Evolutionary conservation across 2,888 invertebrate species (phyloP), one percentile per base, ranked within the genome.

Genomic region (Drosophila setosimentum): DNA sequence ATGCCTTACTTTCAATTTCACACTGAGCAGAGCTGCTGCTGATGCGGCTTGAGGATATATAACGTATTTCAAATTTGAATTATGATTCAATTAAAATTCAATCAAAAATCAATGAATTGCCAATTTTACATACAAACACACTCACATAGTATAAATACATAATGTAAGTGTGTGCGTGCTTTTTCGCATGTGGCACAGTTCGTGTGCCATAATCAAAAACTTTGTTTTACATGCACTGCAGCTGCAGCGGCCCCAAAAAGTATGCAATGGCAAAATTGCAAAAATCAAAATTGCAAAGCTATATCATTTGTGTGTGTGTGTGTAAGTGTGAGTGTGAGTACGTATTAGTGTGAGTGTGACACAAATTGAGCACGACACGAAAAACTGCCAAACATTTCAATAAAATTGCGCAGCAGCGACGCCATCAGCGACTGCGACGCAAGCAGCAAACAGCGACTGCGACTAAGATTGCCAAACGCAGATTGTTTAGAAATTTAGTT

Each of bases 401-500:
- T 86, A 86, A 88, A 86, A 87, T 86, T 86, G 78, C 88, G 86
- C 83, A 83, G 86, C 83, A 86, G 83, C 73, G 64, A 69, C 76
- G 76, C 27, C 54, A 60, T 58, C 72, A 32, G 51, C 50, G 49
- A 4, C 50, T 30, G 49, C 18, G 27, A 33, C 53, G 51, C 40
- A 24, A 45, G 21, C 45, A 30, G 30, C 53, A 21, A 54, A 16
- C 62, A 11, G 27, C 50, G 29, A 54, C 66, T 21, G 55, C 37
- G 55, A 55, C 81, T 64, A 82, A 86, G 85, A 86, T 86, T 88
- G 85, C 85, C 85, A 86, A 87, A 83, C 89, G 85, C 89, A 86
- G 85, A 86, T 88, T 86, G 85, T 86, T 86, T 86, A 88, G 87
- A 86, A 88, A 86, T 86, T 83, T 88, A 83, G 85, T 83, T 88